Evolutionary conservation across 2,113 vertebrate species (phyloP).

Genomic region (Lycocorax pyrrhopterus): DNA sequence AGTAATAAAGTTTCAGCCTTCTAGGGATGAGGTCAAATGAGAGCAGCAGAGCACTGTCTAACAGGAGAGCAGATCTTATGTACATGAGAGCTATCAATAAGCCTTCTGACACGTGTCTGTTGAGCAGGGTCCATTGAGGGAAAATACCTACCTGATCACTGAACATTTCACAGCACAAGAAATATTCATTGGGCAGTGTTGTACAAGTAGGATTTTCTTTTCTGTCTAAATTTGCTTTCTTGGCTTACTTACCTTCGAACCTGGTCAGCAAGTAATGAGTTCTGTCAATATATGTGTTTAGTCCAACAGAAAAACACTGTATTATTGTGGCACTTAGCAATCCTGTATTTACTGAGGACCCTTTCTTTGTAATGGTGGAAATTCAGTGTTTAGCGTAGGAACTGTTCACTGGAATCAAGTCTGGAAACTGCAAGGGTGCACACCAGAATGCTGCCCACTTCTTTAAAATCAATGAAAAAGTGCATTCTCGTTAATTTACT

Average conservation of each 20-base stretch:
- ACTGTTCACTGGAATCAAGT: background rate
- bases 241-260: background rate
- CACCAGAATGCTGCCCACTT: background rate
- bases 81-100: background rate
- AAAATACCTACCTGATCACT: background rate
- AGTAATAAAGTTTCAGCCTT: constrained; percentile 44
- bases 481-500: background rate
- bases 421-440: background rate
- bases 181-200: background rate
- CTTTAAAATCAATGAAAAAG: background rate
- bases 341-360: background rate
- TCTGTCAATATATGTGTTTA: background rate
- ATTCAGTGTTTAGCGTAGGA: background rate
- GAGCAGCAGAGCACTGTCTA: background rate
- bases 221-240: background rate
- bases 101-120: background rate
- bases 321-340: background rate
- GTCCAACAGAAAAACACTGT: background rate
- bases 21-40: constrained; percentile 42
- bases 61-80: background rate
- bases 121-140: background rate
- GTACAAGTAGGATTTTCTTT: background rate
- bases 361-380: background rate
- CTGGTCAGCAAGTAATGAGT: background rate
- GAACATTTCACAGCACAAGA: background rate